These are phyloP conservation scores for Lytechinus pictus DNA, from an alignment of 35 echinoderm and acorn worm species.

Conservation along the genomic window DNA sequence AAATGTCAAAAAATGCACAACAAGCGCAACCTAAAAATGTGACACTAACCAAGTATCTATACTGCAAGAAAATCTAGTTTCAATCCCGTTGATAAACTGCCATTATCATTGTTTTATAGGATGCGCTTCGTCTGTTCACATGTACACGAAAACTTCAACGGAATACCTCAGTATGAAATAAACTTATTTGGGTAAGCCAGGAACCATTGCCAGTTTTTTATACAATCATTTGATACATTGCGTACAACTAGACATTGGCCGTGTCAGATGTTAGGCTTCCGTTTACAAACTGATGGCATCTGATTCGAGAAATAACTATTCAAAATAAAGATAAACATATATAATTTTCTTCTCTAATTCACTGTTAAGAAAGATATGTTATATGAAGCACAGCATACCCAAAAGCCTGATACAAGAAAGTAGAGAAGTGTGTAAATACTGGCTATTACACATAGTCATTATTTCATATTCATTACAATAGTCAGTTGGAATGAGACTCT, in stretches of 20 bases:
- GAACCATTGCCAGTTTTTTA: background rate
- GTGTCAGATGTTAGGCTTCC: background rate
- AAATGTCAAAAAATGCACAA: constrained; percentile 26
- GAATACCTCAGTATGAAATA: background rate
- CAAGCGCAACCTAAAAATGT: constrained; percentile 35
- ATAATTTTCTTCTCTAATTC: background rate
- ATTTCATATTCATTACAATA: constrained; percentile 34
- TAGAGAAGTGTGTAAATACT: constrained; percentile 28
- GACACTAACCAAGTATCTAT: background rate
- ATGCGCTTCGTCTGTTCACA: background rate
- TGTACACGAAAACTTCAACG: background rate
- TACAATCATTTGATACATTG: background rate
- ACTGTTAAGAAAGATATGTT: constrained; percentile 16
- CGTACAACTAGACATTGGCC: background rate
- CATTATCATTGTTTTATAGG: background rate
- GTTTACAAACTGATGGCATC: background rate
- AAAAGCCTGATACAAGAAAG: constrained; percentile 30
- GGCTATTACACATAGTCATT: constrained; percentile 32
- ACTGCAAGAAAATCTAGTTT: background rate
- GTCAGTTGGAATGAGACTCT: constrained; percentile 38
- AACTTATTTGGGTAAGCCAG: background rate
- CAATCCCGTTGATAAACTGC: background rate
- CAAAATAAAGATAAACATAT: constrained; percentile 19
- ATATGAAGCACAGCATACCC: constrained; percentile 44
- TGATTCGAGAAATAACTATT: background rate